Evolutionary conservation across 2,888 invertebrate genomes (phyloP), one percentile per base, ranked within the genome.

Genomic region (Tipula vernalis): DNA sequence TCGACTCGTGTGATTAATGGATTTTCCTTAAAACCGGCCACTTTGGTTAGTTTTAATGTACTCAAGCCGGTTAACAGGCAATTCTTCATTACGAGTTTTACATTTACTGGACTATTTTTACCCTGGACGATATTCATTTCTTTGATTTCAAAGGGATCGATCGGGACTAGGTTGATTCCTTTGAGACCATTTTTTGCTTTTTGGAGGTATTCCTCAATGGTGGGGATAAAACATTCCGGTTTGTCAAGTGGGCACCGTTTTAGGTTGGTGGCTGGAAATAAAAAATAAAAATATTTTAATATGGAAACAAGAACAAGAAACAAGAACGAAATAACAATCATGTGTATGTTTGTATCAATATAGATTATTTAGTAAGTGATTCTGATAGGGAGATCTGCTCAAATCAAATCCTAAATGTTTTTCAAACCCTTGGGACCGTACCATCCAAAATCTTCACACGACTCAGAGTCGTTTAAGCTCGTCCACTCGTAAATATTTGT

Each of bases 81-180:
- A 51, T 91, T 88, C 13, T 86, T 89, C 15, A 91, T 90, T 0
- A 88, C 88, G 0, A 91, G 88, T 86, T 90, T 90, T 51, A 91
- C 89, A 86, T 89, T 90, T 0, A 91, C 91, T 0, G 91, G 90
- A 88, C 91, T 90, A 0, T 89, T 88, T 0, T 88, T 89, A 0
- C 90, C 90, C 88, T 91, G 91, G 8, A 89, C 89, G 0, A 91
- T 86, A 39, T 88, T 87, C 83, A 91, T 89, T 86, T 88, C 88
- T 1, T 89, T 88, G 2, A 91, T 88, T 3, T 87, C 86, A 28
- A 90, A 87, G 0, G 91, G 91, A 87, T 89, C 88, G 8, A 89
- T 39, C 6, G 44, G 13, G 12, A 57, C 12, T 3, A 89, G n/a
- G 85, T 88, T 88, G 1, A 89, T 83, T 10, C 87, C 51, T 0